Base-by-base conservation (phyloP, 2,113 vertebrate species). In the Taxidea taxus region DNA sequence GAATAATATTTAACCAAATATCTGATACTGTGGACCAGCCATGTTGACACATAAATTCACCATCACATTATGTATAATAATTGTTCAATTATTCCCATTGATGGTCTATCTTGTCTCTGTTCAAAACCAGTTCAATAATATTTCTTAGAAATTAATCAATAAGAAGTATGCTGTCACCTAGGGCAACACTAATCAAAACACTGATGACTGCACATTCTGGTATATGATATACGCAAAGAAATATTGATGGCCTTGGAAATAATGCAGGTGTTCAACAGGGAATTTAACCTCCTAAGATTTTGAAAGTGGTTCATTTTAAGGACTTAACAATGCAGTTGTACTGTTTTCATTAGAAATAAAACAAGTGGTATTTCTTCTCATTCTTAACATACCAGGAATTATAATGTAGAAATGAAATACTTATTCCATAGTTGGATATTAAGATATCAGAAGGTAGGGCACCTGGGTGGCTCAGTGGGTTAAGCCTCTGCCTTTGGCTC, bases 101-200 rank as follows among this genome's bases (percentile, higher is more conserved):
- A 1, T 0, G 0, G 1, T 54, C 93, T 58, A 85, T 68, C 47
- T 81, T 94, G 60, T 96, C 51, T 92, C 80, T 93, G 3, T 47
- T 97, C 51, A 95, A 97, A 95, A 95, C 15, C 31, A 34, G 87
- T 94, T 89, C 88, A 89, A 25, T 3, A 23, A 34, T 83, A 44
- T 39, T 75, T 94, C 75, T 29, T 47, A 92, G 58, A 82, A 96
- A 97, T 85, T 97, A 92, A 88, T 97, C 60, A 95, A 44, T 74
- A 44, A 47, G 39, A 75, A 15, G 42, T 95, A 94, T 60, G 91
- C 85, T 97, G 60, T 95, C 56, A 34, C 92, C 25, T 78, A 74
- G 96, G 91, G 92, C 44, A 96, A 97, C 64, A 29, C 47, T 97
- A 85, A 98, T 98, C 93, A 93, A 92, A 94, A 82, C 90, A 56